Evolutionary conservation across 1,140 invertebrate genomes (phyloP), one percentile per base, ranked within the genome.

Genomic region (Aphaenogaster rudis): DNA sequence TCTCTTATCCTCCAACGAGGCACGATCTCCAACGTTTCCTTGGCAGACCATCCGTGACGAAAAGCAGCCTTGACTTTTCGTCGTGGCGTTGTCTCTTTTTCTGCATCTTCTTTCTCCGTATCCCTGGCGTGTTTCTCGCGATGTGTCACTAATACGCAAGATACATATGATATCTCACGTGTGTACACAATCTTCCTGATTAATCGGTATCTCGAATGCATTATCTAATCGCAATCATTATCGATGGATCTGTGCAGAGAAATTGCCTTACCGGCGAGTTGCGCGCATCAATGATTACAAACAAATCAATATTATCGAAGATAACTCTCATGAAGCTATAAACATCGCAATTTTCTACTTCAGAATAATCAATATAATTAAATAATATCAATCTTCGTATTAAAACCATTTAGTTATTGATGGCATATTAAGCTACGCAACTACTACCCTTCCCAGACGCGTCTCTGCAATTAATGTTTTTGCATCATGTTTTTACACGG

Each of bases 11-110:
- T 50, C 57, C 11, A 0, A 3, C 21, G 36, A 45, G 45, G 48
- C 42, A 71, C 5, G 50, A 36, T 66, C 28, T 45, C 21, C 28
- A 67, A 77, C 39, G 48, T 59, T 72, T 87, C 61, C 33, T 72
- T 59, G 11, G n/a, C 4, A 72, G 39, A n/a, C 7, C n/a, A 42
- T 50, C 11, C 50, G 50, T 50, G 57, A 74, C 67, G 52, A 28
- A 66, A 78, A 78, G 69, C 50, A 86, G 45, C 82, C 59, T 76
- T 66, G 59, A 17, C 57, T 76, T 84, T 59, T 64, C 33, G 21
- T 36, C 6, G n/a, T 15, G 8, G 15, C 17, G 42, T 63, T 13
- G 21, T 48, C 61, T 76, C 28, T n/a, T 77, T 50, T 39, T n/a
- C 67, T 17, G 3, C 2, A n/a, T 28, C 77, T 36, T 36, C 50